Percentiles rank a stretch among this genome's conserved stretches.
Evolutionary conservation across 2,113 vertebrate genomes (phyloP).

Genomic region (Todiramphus chloris): DNA sequence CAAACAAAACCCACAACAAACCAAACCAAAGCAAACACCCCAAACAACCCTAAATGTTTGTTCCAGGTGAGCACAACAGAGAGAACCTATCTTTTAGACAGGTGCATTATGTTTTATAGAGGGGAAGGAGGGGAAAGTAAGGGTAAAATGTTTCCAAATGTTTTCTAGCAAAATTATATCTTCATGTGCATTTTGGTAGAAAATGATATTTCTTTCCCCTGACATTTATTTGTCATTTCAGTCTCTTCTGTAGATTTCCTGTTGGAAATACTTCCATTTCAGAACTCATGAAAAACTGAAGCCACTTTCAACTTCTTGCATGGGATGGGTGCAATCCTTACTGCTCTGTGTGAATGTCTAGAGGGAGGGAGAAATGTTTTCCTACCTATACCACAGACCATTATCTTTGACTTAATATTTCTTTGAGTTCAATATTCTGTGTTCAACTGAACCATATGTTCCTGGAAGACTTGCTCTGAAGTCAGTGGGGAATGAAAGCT

Average conservation of each 20-base stretch:
- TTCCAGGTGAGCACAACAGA: neutral
- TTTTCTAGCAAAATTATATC: neutral
- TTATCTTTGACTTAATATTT: conserved; percentile 1
- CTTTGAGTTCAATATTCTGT: neutral
- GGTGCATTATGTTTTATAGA: neutral
- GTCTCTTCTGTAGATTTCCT: neutral
- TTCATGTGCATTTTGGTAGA: neutral
- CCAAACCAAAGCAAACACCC: neutral
- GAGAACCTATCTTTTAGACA: neutral
- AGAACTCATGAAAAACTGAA: neutral
- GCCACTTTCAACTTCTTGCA: neutral
- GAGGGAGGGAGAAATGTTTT: neutral
- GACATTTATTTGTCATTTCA: neutral
- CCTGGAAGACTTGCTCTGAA: neutral
- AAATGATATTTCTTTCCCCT: neutral
- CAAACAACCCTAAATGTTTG: neutral
- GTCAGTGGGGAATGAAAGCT: neutral
- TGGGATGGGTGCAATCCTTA: neutral
- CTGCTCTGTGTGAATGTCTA: neutral
- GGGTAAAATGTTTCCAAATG: neutral
- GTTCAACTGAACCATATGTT: neutral
- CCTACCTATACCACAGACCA: neutral
- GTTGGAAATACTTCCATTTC: neutral
- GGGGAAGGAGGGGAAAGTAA: neutral
- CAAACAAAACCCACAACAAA: neutral